A percentile compares a stretch with the other conserved stretches of the same genome.
These are phyloP conservation scores for Lagopus muta DNA, from an alignment of 2,113 vertebrate species.

Conservation along the genomic window DNA sequence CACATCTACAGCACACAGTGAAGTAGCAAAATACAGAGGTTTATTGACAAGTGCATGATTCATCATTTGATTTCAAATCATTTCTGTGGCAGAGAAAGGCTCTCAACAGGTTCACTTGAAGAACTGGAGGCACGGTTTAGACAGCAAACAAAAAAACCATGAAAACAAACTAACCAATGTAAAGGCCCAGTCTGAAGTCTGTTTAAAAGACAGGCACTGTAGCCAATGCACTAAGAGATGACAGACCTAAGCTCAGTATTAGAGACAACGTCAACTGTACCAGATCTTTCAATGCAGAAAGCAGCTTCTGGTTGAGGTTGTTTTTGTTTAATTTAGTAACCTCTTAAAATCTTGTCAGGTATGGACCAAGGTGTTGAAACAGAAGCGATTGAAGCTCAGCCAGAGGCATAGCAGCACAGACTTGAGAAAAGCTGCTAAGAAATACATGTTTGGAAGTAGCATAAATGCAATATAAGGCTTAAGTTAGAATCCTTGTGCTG, in stretches of 20 bases:
- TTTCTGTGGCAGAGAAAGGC: background rate
- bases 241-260: background rate
- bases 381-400: background rate
- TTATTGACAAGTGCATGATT: conserved; percentile 79
- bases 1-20: background rate
- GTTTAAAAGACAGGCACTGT: conserved; percentile 16
- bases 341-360: background rate
- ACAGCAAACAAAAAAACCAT: background rate
- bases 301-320: background rate
- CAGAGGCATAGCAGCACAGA: background rate
- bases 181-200: conserved; percentile 52
- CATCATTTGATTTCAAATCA: conserved; percentile 3
- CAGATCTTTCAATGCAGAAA: background rate
- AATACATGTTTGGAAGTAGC: background rate
- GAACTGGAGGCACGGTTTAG: background rate
- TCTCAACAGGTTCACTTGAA: background rate
- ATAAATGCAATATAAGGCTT: background rate
- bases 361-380: background rate
- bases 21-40: conserved; percentile 80
- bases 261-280: background rate
- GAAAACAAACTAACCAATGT: background rate
- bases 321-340: background rate
- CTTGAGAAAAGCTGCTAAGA: background rate
- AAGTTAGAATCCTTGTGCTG: background rate
- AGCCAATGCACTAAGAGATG: background rate